Percentiles rank a stretch among this genome's conserved stretches.
Evolutionary conservation across 2,888 invertebrate species (phyloP).

Genomic region (Mythimna loreyi): DNA sequence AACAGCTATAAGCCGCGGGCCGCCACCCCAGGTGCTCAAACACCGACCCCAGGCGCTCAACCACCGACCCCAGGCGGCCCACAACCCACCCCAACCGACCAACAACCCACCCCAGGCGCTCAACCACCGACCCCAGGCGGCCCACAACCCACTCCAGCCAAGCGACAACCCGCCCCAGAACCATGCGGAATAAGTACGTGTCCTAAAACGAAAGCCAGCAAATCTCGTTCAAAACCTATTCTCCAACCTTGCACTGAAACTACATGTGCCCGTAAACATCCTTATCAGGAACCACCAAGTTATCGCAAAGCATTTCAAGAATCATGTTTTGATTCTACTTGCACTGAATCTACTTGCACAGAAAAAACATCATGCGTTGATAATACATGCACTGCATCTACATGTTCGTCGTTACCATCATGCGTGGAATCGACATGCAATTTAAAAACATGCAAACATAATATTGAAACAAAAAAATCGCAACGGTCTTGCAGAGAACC

Average conservation of each 20-base stretch:
- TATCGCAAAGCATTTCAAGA: not conserved
- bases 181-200: not conserved
- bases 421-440: not conserved
- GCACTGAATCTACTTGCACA: no score
- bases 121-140: no score
- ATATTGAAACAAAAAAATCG: not conserved
- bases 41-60: no score
- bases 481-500: not conserved
- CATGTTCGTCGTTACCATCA: not conserved
- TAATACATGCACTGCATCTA: not conserved
- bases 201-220: not conserved
- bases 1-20: slow-evolving; percentile 32
- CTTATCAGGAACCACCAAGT: not conserved
- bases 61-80: no score
- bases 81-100: no score
- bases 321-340: not conserved
- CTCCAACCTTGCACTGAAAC: no score
- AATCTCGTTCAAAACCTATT: not conserved
- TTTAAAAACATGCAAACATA: not conserved
- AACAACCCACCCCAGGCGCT: not conserved
- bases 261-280: not conserved
- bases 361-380: not conserved
- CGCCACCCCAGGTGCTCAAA: not conserved
- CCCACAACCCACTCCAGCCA: not conserved
- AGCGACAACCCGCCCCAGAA: not conserved